These are phyloP conservation scores for Epinotia ramella DNA, from an alignment of 2,888 invertebrate species.

Conservation along the genomic window DNA sequence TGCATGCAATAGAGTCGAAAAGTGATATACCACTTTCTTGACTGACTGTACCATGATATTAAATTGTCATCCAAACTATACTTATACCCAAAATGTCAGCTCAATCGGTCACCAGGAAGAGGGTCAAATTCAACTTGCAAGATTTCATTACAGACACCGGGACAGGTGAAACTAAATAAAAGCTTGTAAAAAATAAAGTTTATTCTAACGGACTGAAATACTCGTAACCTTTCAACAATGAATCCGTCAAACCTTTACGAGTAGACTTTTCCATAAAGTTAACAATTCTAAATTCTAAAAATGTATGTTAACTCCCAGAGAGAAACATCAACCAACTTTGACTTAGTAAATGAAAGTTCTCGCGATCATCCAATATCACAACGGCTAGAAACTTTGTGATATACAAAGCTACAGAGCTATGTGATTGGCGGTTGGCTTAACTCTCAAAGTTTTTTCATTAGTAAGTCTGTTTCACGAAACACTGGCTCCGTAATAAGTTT, in stretches of 20 bases:
- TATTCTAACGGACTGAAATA: neutral
- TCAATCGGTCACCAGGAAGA: too few species aligned
- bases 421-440: slow-evolving; percentile 55
- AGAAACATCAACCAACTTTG: slow-evolving; percentile 32
- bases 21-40: too few species aligned
- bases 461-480: slow-evolving; percentile 50
- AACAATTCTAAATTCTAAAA: slow-evolving; percentile 35
- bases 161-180: too few species aligned
- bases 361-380: slow-evolving; percentile 44
- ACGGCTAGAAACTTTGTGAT: slow-evolving; percentile 35
- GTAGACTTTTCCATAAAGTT: slow-evolving; percentile 15
- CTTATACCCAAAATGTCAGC: too few species aligned
- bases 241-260: neutral
- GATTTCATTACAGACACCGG: too few species aligned
- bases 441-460: slow-evolving; percentile 64
- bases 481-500: slow-evolving; percentile 39
- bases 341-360: slow-evolving; percentile 38
- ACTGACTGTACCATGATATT: too few species aligned
- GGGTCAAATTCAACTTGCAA: too few species aligned
- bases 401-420: slow-evolving; percentile 49
- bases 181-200: too few species aligned
- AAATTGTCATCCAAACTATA: too few species aligned
- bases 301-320: slow-evolving; percentile 28
- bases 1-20: too few species aligned
- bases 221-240: neutral